Conservation (phyloP, 2,888 invertebrate genomes). For the Pandemis heparana region DNA sequence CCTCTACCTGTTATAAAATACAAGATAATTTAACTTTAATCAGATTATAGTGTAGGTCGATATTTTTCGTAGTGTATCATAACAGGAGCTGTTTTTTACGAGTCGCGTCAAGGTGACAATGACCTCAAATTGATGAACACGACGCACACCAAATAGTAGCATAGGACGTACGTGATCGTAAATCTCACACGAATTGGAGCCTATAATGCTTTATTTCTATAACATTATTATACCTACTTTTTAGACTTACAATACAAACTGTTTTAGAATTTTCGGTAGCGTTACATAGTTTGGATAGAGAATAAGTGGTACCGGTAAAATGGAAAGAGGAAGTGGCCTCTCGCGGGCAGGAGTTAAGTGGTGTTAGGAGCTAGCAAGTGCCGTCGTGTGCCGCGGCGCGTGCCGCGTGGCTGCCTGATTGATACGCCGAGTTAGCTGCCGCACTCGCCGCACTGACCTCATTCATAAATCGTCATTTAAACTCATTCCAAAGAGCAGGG, state of each 20-base stretch:
- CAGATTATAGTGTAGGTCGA: background rate
- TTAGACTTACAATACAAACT: background rate
- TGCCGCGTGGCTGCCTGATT: slow-evolving; percentile 65
- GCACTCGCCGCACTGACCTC: slow-evolving; percentile 77
- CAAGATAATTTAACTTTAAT: background rate
- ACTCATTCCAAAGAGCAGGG: slow-evolving; percentile 72
- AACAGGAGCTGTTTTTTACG: slow-evolving; percentile 1
- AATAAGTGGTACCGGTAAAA: slow-evolving; percentile 39
- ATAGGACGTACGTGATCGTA: slow-evolving; percentile 45
- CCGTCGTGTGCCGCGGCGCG: slow-evolving; percentile 43
- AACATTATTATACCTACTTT: slow-evolving; percentile 36
- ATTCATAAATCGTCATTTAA: slow-evolving; percentile 83
- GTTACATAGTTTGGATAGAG: slow-evolving; percentile 45
- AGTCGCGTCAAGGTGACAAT: slow-evolving; percentile 48
- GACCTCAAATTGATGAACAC: slow-evolving; percentile 46
- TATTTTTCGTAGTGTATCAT: background rate
- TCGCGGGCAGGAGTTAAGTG: slow-evolving; percentile 45
- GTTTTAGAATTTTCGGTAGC: slow-evolving; percentile 14
- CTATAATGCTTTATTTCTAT: slow-evolving; percentile 35
- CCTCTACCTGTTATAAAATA: background rate
- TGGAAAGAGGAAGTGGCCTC: slow-evolving; percentile 50
- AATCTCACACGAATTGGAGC: slow-evolving; percentile 49
- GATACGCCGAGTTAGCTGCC: slow-evolving; percentile 69
- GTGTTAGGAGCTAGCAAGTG: slow-evolving; percentile 41
- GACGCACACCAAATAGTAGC: slow-evolving; percentile 15